Conservation (phyloP, 2,888 invertebrate genomes). For the Callyntrura sp. region DNA sequence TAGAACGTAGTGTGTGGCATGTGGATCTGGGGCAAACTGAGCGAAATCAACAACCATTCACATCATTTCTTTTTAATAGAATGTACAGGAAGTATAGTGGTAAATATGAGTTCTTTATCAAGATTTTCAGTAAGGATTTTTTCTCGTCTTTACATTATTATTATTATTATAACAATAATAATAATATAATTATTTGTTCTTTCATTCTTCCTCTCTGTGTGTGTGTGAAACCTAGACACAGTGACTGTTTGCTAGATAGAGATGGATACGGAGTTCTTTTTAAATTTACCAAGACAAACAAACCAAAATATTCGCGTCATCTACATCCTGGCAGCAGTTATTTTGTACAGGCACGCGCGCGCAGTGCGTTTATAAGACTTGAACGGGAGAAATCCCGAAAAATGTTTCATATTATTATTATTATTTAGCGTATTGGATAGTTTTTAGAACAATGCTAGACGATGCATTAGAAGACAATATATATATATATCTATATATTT, state of each 20-base stretch:
- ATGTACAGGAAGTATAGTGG: not conserved
- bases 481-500: constrained; percentile 56
- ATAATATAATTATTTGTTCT: constrained; percentile 24
- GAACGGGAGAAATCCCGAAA: constrained; percentile 57
- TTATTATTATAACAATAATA: no score
- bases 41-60: not conserved
- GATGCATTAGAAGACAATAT: constrained; percentile 30
- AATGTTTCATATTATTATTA: constrained; percentile 63
- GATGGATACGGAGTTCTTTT: not conserved
- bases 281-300: not conserved
- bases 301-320: not conserved
- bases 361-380: constrained; percentile 69
- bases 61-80: no score
- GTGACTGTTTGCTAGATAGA: constrained; percentile 24
- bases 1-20: constrained; percentile 2
- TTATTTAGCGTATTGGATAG: constrained; percentile 37
- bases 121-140: constrained; percentile 7
- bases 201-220: constrained; percentile 54
- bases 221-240: constrained; percentile 47
- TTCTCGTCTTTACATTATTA: constrained; percentile 37
- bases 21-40: not conserved
- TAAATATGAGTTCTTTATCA: not conserved
- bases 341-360: constrained; percentile 51
- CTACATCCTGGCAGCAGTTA: constrained; percentile 52
- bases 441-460: constrained; percentile 47